Evolutionary conservation across 2,797 vertebrate genomes (phyloP), one percentile per base, ranked within the genome.

Genomic region (Oceanodroma leucorhoa): DNA sequence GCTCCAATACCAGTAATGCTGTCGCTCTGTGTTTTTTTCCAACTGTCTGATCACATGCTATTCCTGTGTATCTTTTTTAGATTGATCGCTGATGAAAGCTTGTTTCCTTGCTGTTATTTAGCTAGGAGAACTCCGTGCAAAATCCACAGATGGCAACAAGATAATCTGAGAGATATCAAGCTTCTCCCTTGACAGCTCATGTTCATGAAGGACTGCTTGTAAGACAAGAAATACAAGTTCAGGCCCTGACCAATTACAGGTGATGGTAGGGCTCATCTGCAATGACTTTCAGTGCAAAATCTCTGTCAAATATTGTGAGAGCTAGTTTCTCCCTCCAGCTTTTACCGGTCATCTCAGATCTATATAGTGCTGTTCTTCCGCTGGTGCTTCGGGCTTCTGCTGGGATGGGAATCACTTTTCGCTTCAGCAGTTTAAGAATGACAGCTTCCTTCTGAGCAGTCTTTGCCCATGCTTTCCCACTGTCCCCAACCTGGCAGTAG

Each of bases 21-120:
- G 12, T 30, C 0, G 0, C 11, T 43, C 14, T 20, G 0, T 41
- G 10, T 0, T 48, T 60, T 79, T 79, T 60, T 19, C 41, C 34
- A 50, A 1, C 53, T 72, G 5, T 50, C 41, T 65, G 41, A 36
- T 16, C 32, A 34, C 1, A 0, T 38, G 8, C 23, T 14, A 10
- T 41, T 81, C 36, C 19, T 64, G 4, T 36, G 4, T 80, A 21
- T 20, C 10, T 41, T 36, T 40, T 87, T 90, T 30, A 82, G 29
- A 57, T 11, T 38, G 26, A 46, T 50, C 19, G 18, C 14, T 38
- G 14, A 24, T 27, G 14, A 38, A 87, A 69, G 11, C 62, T 93
- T 72, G 19, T 46, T 90, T 67, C 17, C 17, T 76, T 93, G 51
- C 15, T 57, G 7, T 55, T 83, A 22, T 24, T 91, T 62, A 66